Percentiles rank a stretch among this genome's conserved stretches.
These are phyloP conservation scores for Jacana jacana DNA, from an alignment of 2,113 vertebrate species.

Conservation along the genomic window DNA sequence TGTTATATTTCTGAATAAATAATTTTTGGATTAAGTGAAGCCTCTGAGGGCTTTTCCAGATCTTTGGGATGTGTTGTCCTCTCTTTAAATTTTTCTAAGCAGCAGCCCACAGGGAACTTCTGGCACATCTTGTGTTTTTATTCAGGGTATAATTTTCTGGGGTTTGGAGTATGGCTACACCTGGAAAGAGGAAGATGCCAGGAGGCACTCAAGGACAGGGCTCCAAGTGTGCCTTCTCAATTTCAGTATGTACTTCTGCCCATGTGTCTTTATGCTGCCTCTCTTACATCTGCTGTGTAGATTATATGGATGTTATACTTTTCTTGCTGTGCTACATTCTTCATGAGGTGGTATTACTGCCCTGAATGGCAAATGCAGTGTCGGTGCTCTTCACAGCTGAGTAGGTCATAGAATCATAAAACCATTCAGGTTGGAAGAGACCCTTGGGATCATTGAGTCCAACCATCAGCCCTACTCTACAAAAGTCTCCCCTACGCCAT, in stretches of 20 bases:
- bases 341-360: not conserved
- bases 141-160: not conserved
- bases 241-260: not conserved
- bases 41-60: not conserved
- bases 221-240: fast-evolving
- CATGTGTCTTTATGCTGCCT: fast-evolving
- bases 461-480: too few species aligned
- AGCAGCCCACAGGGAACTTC: not conserved
- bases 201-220: not conserved
- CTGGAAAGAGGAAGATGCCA: not conserved
- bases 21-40: not conserved
- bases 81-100: not conserved
- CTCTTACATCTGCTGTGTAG: not conserved
- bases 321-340: not conserved
- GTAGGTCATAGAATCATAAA: too few species aligned
- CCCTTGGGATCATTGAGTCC: too few species aligned
- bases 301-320: not conserved
- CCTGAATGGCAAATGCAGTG: not conserved
- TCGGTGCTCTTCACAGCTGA: not conserved
- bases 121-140: not conserved
- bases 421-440: too few species aligned
- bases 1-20: not conserved
- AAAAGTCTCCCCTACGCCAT: too few species aligned
- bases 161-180: not conserved
- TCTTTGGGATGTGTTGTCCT: not conserved